Evolutionary conservation across 1,140 invertebrate genomes (phyloP).

Genomic region (Adelges cooleyi): DNA sequence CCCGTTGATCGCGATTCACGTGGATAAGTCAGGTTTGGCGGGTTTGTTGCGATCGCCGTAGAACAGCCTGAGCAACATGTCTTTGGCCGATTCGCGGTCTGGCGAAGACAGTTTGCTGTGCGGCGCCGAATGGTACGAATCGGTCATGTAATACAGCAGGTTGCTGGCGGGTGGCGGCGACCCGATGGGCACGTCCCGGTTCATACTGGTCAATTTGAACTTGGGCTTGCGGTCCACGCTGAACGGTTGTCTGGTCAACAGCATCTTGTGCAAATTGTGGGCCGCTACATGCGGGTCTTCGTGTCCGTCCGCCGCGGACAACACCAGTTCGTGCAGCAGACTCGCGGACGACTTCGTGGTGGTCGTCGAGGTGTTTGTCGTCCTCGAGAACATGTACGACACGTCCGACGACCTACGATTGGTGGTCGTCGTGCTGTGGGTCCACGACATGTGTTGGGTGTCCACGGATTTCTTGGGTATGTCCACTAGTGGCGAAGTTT

Average conservation of each 20-base stretch:
- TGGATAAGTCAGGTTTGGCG: neutral
- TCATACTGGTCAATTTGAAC: slow-evolving; percentile 33
- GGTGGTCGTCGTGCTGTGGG: neutral
- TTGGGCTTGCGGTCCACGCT: slow-evolving; percentile 31
- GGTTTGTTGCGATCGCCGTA: neutral
- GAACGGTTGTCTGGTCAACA: slow-evolving; percentile 29
- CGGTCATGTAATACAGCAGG: slow-evolving; percentile 31
- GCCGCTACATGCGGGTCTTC: neutral
- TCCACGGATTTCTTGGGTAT: neutral
- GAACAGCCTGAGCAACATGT: slow-evolving; percentile 22
- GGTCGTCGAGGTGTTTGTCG: neutral
- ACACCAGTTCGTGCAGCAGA: neutral
- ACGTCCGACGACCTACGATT: neutral
- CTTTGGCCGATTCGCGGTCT: neutral
- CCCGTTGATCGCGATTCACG: too few species aligned
- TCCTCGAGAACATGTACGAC: slow-evolving; percentile 5
- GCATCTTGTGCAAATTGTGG: slow-evolving; percentile 12
- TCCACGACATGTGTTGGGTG: too few species aligned
- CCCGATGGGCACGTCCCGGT: slow-evolving; percentile 34
- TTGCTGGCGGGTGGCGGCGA: slow-evolving; percentile 32
- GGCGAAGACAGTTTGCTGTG: neutral
- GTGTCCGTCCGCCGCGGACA: slow-evolving; percentile 38
- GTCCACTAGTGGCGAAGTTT: too few species aligned
- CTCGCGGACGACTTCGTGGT: neutral
- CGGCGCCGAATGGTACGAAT: neutral